Conservation (phyloP, 2,888 invertebrate species). For the Digitonthophagus gazella region DNA sequence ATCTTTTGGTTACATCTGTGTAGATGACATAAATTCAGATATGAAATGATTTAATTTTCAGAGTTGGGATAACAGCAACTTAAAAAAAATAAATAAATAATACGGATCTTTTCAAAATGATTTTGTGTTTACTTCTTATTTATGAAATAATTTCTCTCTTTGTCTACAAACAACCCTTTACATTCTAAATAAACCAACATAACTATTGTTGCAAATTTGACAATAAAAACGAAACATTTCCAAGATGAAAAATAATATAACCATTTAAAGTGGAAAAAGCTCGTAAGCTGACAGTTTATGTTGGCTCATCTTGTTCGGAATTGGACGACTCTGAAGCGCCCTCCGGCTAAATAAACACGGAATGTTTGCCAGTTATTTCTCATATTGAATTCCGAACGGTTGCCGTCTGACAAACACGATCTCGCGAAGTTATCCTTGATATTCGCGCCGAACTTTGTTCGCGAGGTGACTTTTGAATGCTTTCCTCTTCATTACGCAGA, state of each 20-base stretch:
- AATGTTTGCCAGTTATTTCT: neutral
- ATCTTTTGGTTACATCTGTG: no score
- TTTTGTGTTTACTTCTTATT: no score
- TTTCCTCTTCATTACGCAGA: neutral
- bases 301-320: neutral
- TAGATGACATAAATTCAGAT: no score
- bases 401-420: neutral
- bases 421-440: neutral
- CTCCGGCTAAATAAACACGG: neutral
- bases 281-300: neutral
- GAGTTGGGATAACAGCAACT: no score
- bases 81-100: no score
- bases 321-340: neutral
- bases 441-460: neutral
- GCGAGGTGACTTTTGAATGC: neutral
- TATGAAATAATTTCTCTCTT: no score
- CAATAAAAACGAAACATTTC: no score
- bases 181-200: no score
- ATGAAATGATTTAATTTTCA: no score
- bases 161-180: no score
- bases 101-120: no score
- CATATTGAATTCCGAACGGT: neutral
- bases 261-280: neutral
- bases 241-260: neutral
- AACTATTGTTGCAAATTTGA: no score